Evolutionary conservation across 2,888 invertebrate genomes (phyloP), one percentile per base, ranked within the genome.

Genomic region (Lasioglossum zephyrum): DNA sequence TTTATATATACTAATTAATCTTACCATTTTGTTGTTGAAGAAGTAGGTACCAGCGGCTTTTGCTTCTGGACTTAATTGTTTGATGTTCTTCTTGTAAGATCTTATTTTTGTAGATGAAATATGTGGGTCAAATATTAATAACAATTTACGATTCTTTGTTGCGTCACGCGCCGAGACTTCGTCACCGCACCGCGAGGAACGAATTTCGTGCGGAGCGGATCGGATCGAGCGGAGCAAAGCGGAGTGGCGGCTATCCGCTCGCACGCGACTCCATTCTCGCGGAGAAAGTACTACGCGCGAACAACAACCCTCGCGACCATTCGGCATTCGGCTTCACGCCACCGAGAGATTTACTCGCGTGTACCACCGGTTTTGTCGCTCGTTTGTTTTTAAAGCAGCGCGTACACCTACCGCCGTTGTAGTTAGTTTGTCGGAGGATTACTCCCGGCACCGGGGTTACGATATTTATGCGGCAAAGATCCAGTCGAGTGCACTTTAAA

Each of bases 261-360:
- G 82, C 85, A 88, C 89, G 87, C 88, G 88, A 63, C 84, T 82
- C 70, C 74, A 88, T 85, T 57, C 60, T 13, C 31, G 63, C 78
- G 79, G 89, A 88, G 90, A 90, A 90, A 90, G 90, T 63, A 63
- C 87, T 63, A 63, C 87, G 82, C 69, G 79, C 82, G 70, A 18
- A 39, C 74, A 86, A 88, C 82, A 81, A 87, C 79, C 77, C 85
- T 82, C 81, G 57, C 73, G 70, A 84, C 39, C 77, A 72, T 73
- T 89, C 77, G 57, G 60, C 84, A 63, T 31, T 63, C 63, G 31
- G 31, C 60, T 63, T 63, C 81, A 41, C 73, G 70, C 80, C 74
- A 74, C 69, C 73, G 36, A 39, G 36, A 85, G 80, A 77, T 80
- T 85, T 84, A 84, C 70, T 44, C 66, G 63, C 57, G 31, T 74